Base-by-base conservation (phyloP, 1,140 invertebrate species). In the Aplysia californica region DNA sequence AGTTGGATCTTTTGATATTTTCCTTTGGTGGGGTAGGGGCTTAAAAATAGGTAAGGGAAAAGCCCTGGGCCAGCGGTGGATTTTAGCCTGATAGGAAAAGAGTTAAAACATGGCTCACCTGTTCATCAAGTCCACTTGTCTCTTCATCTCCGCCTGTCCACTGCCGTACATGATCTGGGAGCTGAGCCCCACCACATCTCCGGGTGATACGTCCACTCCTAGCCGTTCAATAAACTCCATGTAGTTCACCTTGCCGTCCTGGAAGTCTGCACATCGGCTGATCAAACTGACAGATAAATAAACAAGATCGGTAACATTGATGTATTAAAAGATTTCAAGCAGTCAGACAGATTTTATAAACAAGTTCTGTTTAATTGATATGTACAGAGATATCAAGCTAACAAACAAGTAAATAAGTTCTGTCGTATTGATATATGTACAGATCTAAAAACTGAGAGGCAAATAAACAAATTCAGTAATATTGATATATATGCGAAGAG, bases 151-250 rank as follows among this genome's bases (percentile, higher is more conserved):
- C 5, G 83, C 77, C n/a, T 76, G 66, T 15, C 81, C 59, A 80
- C 86, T 86, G 29, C 81, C 82, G 50, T 83, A 75, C 38, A 75
- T 75, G 58, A 88, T 87, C 75, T 87, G 86, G 41, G 84, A 81
- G 70, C 86, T 87, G 4, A 89, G 79, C 10, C 87, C 87, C 26
- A 79, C 56, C 0, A 87, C 31, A 77, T 89, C 87, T 21, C 86
- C 86, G 0, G 87, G 87, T 26, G 74, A 73, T 3, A 88, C 85
- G 66, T 85, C 85, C 0, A 89, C 85, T 36, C 86, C 83, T 18
- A 89, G 55, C 66, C 78, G 84, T 56, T 82, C 77, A 23, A 89
- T 73, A 64, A 87, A 89, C 65, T 88, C 86, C 64, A 87, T 76
- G 59, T 89, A 89, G 74, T 85, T 88, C 3, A 89, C 84, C 41